Base-by-base conservation (phyloP, 2,113 vertebrate species). In the Anseranas semipalmata region DNA sequence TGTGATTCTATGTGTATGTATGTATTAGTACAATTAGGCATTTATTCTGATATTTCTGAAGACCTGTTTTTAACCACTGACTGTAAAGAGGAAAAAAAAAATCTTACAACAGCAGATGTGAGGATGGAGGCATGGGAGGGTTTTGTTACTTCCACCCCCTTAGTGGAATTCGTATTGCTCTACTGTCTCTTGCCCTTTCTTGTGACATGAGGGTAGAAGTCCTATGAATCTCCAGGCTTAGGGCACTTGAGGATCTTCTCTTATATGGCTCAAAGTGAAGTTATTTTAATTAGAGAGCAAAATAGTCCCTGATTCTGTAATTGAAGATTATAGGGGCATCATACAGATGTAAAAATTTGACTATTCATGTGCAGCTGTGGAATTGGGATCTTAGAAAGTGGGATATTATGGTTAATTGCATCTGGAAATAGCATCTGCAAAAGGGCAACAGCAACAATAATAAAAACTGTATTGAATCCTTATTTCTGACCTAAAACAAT, bases 341-440 rank as follows among this genome's bases (percentile, higher is more conserved):
- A 33, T 37, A 50, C 11, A 62, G 67, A 65, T 24, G 7, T 30
- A 62, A 68, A 87, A 53, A 89, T 85, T 48, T 80, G 62, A 53
- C 77, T 90, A 53, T 83, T 96, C 87, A 76, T 62, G 53, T 93
- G 86, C 88, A 90, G 90, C 94, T 89, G 37, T 59, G 52, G 45
- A 97, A 87, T 0, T 89, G 70, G 68, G 39, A 68, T 90, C 89
- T 81, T 67, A 68, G 41, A 83, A 65, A 52, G 52, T 46, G 39
- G 32, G 63, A 81, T 77, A n/a, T 67, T 72, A 33, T 68, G 43
- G 53, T 58, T 84, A 91, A 75, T 50, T 87, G 41, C 33, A 52
- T 80, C 76, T 86, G 72, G 88, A 93, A 93, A 86, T 83, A 75
- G 67, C 41, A 89, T 56, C 27, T 87, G 72, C 48, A 21, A 71